A percentile compares a stretch with the other conserved stretches of the same genome.
Evolutionary conservation across 1,140 invertebrate species (phyloP).

Genomic region (Coelopa frigida): DNA sequence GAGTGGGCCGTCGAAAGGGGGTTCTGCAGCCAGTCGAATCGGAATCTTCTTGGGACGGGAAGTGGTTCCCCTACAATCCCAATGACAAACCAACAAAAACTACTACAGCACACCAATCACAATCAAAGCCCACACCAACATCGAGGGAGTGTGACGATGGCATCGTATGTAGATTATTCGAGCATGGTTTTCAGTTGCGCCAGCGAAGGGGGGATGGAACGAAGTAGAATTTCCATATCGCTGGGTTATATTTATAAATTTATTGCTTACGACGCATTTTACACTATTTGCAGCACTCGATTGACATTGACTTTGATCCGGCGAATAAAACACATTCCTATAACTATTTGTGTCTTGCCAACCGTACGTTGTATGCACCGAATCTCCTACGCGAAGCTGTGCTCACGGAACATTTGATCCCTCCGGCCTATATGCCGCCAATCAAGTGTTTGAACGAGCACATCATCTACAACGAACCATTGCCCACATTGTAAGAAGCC

Average conservation of each 20-base stretch:
- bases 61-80: constrained; percentile 22
- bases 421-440: constrained; percentile 53
- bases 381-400: constrained; percentile 47
- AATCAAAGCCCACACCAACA: neutral
- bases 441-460: constrained; percentile 63
- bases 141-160: neutral
- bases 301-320: constrained; percentile 65
- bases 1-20: too few relatives aligned
- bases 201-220: too few relatives aligned
- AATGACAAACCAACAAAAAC: too few relatives aligned
- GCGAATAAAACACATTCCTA: constrained; percentile 57
- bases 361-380: constrained; percentile 46
- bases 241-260: neutral
- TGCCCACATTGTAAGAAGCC: constrained; percentile 58
- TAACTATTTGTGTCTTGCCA: constrained; percentile 45
- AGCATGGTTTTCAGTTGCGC: constrained; percentile 26
- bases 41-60: constrained; percentile 23
- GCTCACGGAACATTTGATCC: constrained; percentile 53
- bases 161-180: constrained; percentile 15
- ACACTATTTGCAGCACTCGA: constrained; percentile 52
- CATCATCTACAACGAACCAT: constrained; percentile 56
- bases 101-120: neutral
- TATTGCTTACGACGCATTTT: neutral
- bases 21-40: too few relatives aligned
- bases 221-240: too few relatives aligned